Conservation (phyloP, 2,888 invertebrate genomes). For the Laothoe populi region DNA sequence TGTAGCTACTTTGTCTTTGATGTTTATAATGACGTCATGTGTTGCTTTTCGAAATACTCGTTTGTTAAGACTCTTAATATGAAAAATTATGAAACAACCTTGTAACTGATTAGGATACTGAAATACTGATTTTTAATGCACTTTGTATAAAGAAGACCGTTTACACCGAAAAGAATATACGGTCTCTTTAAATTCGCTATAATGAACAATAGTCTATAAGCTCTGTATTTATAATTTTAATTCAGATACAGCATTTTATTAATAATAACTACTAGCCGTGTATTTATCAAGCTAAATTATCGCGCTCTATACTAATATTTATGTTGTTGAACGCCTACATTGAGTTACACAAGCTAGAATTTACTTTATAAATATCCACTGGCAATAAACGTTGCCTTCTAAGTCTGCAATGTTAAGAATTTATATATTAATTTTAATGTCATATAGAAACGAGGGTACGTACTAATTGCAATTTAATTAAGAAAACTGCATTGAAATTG, state of each 20-base stretch:
- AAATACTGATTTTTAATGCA: no score
- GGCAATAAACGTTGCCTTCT: constrained; percentile 14
- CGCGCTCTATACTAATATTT: background rate
- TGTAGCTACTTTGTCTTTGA: no score
- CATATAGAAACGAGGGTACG: background rate
- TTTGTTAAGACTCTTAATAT: no score
- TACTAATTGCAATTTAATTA: constrained; percentile 9
- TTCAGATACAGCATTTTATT: background rate
- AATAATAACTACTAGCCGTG: background rate
- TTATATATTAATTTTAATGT: constrained; percentile 15
- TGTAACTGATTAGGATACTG: no score
- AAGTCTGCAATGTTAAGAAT: constrained; percentile 1
- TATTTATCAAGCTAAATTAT: background rate
- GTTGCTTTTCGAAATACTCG: no score
- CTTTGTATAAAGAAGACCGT: no score
- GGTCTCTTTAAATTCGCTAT: background rate
- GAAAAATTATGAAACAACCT: no score
- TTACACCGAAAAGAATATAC: no score
- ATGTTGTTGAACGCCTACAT: background rate
- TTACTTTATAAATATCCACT: background rate
- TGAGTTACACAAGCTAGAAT: background rate
- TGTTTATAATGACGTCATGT: no score
- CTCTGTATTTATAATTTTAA: background rate
- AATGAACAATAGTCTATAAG: background rate
- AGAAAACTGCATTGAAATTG: constrained; percentile 10